A percentile compares a stretch with the other conserved stretches of the same genome.
Evolutionary conservation across 2,888 invertebrate genomes (phyloP).

Genomic region (Spicauda simplicius): DNA sequence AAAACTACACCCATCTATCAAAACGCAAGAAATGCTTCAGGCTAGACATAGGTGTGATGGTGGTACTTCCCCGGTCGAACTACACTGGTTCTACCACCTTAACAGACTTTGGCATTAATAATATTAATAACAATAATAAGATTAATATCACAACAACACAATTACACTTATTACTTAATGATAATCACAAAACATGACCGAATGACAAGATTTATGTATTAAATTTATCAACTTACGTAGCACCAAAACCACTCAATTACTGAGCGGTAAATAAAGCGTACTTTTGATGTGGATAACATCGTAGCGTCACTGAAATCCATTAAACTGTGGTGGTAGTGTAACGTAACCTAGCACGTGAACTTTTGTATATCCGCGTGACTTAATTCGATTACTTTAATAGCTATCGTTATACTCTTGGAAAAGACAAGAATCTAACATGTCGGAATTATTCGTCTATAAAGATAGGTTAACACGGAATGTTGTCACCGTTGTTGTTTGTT

Average conservation of each 20-base stretch:
- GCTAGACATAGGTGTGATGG: no score
- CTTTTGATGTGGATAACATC: slow-evolving; percentile 3
- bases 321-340: background rate
- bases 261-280: background rate
- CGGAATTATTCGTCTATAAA: no score
- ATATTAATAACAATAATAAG: no score
- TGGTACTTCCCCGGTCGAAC: no score
- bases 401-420: no score
- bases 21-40: no score
- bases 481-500: no score
- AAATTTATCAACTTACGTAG: background rate
- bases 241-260: background rate
- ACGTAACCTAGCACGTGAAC: background rate
- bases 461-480: no score
- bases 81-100: no score
- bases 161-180: background rate
- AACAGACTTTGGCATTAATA: no score
- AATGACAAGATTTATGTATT: background rate
- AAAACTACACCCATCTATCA: no score
- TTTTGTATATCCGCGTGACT: background rate
- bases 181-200: background rate
- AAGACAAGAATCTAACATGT: no score
- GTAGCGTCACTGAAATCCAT: slow-evolving; percentile 1
- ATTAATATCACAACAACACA: background rate
- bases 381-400: background rate